Conservation (phyloP, 2,888 invertebrate genomes). For the Teleogryllus oceanicus region DNA sequence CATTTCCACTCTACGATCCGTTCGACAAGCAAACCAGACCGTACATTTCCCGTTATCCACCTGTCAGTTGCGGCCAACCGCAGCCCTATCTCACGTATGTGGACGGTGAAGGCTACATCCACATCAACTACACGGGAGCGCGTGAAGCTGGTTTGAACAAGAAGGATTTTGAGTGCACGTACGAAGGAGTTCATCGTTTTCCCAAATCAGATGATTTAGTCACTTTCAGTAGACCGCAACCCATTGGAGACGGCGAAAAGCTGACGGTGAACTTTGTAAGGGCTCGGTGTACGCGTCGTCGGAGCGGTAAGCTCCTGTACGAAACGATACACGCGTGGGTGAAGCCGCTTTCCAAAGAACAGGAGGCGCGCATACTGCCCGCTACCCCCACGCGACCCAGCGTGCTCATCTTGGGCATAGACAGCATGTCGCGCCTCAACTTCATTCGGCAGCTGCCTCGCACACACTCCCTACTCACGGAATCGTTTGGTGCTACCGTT, state of each 20-base stretch:
- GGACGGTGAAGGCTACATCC: neutral
- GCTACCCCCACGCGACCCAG: neutral
- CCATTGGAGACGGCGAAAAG: neutral
- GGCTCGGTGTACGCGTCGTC: neutral
- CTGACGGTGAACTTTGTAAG: neutral
- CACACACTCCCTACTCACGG: constrained; percentile 43
- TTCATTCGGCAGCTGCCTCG: constrained; percentile 28
- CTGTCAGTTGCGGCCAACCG: neutral
- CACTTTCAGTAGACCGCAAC: neutral
- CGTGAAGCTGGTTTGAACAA: neutral
- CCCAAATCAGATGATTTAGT: neutral
- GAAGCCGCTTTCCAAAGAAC: neutral
- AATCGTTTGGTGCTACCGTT: constrained; percentile 43
- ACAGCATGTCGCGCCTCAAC: neutral
- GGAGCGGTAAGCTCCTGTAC: neutral
- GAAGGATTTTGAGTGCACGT: neutral
- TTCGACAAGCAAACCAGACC: neutral
- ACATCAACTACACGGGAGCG: neutral
- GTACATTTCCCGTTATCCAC: neutral
- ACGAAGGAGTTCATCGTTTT: neutral
- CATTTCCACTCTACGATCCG: neutral
- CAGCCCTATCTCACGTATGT: neutral
- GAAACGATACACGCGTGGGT: neutral
- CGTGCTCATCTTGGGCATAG: neutral
- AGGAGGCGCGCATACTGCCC: neutral